A percentile compares a stretch with the other conserved stretches of the same genome.
Evolutionary conservation across 1,140 invertebrate species (phyloP).

Genomic region (Lanistes nyassanus): DNA sequence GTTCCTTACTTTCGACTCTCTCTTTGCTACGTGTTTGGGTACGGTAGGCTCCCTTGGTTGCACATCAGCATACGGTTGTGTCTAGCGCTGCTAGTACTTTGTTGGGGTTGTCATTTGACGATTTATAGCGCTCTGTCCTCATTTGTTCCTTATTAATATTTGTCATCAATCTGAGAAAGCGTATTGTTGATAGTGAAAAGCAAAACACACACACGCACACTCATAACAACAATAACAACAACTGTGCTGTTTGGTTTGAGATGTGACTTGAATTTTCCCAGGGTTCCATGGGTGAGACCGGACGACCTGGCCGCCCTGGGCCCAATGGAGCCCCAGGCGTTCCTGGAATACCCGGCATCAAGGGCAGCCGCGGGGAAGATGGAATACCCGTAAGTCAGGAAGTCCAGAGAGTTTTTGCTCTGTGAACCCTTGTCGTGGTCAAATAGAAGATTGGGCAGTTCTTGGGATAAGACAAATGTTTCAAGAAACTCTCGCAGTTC

Average conservation of each 20-base stretch:
- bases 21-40: too few relatives aligned
- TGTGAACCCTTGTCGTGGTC: conserved; percentile 27
- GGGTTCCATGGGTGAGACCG: conserved; percentile 50
- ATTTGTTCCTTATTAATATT: neutral
- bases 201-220: neutral
- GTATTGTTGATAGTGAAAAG: neutral
- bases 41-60: too few relatives aligned
- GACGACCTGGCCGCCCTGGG: conserved; percentile 44
- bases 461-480: too few relatives aligned
- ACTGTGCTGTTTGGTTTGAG: neutral
- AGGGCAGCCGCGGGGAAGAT: conserved; percentile 42
- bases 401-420: conserved; percentile 27
- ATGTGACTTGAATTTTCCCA: conserved; percentile 5
- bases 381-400: conserved; percentile 42
- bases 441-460: neutral
- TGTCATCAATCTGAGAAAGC: neutral
- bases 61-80: too few relatives aligned
- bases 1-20: too few relatives aligned
- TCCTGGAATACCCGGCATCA: conserved; percentile 46
- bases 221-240: neutral
- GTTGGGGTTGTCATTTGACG: neutral
- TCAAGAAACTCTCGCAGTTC: too few relatives aligned
- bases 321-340: conserved; percentile 46
- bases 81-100: too few relatives aligned
- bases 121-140: too few relatives aligned